Base-by-base conservation (phyloP, 1,140 invertebrate species). In the Trachelipus rathkii region DNA sequence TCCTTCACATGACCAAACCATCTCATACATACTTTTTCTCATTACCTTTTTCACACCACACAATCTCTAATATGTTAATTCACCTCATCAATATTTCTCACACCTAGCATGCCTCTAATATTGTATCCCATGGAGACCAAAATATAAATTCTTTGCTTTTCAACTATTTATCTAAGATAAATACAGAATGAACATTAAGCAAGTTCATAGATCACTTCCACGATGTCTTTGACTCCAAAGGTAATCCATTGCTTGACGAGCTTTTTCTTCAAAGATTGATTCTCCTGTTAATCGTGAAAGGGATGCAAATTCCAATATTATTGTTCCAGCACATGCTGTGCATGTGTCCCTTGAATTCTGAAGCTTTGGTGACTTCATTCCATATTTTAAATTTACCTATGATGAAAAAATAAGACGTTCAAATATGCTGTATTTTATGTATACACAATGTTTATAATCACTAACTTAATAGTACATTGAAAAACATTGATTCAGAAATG, bases 291-390 rank as follows among this genome's bases (percentile, higher is more conserved):
- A 87, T 21, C 97, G 88, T 10, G 95, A 97, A 6, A 99, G 87
- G 11, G 96, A 94, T 15, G 96, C 96, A 90, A 99, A 96, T 86
- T 99, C 97, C 72, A 99, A 85, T 72, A 99, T 93, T 89, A 99
- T 97, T 2, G 96, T 98, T 8, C 97, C 97, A n/a, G 96, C 96
- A 87, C 97, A 99, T 0, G 96, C 95, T 0, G 96, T 98, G 84
- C 96, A 98, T 0, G 96, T 98, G 23, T 77, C 75, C 3, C 50
- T 13, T 15, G 50, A 60, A 60, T 60, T 60, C 50, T 60, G 50
- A 23, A 94, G 83, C 77, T 89, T 88, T 71, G 90, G 89, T 77
- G 89, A 90, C 85, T 92, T 92, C 85, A 98, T 90, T 24, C 96
- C 96, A 85, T 93, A 89, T 74, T 90, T 90, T 67, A 98, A 87